Conservation (phyloP, 2,888 invertebrate species). For the Ariolimax columbianus region DNA sequence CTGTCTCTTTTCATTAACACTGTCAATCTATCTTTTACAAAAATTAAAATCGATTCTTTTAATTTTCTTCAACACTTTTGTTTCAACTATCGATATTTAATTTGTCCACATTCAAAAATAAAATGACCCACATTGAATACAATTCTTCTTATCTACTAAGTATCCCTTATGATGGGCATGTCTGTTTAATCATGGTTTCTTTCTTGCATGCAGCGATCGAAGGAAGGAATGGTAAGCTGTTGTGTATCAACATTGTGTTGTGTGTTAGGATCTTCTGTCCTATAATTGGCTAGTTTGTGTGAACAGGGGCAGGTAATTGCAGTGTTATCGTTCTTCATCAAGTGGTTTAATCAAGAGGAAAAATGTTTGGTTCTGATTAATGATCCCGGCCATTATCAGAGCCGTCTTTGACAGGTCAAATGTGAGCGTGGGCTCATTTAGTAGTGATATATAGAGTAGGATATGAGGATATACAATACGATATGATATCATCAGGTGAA, state of each 20-base stretch:
- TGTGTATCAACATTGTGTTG: background rate
- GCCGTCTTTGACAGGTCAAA: background rate
- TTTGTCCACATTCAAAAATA: too few species aligned
- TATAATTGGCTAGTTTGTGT: background rate
- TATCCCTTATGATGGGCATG: background rate
- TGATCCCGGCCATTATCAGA: background rate
- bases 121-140: too few species aligned
- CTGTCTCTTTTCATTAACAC: too few species aligned
- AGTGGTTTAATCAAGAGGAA: slow-evolving; percentile 24
- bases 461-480: background rate
- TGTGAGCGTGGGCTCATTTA: background rate
- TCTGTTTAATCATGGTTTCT: background rate
- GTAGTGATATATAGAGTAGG: background rate
- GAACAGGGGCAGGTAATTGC: slow-evolving; percentile 26
- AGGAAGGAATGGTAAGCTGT: slow-evolving; percentile 25
- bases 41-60: too few species aligned
- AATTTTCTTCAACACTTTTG: too few species aligned
- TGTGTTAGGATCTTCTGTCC: background rate
- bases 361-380: background rate
- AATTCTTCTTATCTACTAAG: background rate
- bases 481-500: too few species aligned
- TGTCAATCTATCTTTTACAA: too few species aligned
- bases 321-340: slow-evolving; percentile 20
- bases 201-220: slow-evolving; percentile 26
- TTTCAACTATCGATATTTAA: too few species aligned